Evolutionary conservation across 1,140 invertebrate genomes (phyloP).

Genomic region (Araneus ventricosus): DNA sequence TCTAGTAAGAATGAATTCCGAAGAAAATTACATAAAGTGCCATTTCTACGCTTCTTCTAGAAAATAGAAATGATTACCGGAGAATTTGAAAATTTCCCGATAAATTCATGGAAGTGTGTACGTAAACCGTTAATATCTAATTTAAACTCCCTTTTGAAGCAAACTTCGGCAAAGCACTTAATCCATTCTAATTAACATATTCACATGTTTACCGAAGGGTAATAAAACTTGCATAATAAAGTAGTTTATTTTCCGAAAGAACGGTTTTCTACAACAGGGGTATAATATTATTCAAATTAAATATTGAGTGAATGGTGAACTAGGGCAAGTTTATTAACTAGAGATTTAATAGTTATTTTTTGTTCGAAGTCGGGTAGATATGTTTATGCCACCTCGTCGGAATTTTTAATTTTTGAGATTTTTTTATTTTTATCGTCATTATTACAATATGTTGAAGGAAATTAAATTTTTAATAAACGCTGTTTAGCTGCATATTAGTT

Average conservation of each 20-base stretch:
- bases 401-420: no score
- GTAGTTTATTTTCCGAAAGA: not conserved
- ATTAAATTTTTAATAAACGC: no score
- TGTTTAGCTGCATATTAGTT: no score
- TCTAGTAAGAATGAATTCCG: not conserved
- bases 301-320: not conserved
- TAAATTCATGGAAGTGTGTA: not conserved
- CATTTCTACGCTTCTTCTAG: not conserved
- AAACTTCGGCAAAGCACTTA: conserved; percentile 18
- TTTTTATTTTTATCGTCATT: no score
- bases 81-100: conserved; percentile 14
- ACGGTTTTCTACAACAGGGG: not conserved
- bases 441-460: no score
- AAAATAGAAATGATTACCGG: not conserved
- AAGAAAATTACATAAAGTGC: not conserved
- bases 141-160: conserved; percentile 16
- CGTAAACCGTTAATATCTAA: conserved; percentile 35
- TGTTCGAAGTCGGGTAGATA: not conserved
- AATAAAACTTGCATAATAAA: conserved; percentile 24
- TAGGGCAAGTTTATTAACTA: not conserved
- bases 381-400: no score
- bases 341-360: not conserved
- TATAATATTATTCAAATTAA: conserved; percentile 31
- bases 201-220: conserved; percentile 7
- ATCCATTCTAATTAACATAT: conserved; percentile 36